Conservation (phyloP, 2,113 vertebrate species). For the Odontophorus gujanensis region DNA sequence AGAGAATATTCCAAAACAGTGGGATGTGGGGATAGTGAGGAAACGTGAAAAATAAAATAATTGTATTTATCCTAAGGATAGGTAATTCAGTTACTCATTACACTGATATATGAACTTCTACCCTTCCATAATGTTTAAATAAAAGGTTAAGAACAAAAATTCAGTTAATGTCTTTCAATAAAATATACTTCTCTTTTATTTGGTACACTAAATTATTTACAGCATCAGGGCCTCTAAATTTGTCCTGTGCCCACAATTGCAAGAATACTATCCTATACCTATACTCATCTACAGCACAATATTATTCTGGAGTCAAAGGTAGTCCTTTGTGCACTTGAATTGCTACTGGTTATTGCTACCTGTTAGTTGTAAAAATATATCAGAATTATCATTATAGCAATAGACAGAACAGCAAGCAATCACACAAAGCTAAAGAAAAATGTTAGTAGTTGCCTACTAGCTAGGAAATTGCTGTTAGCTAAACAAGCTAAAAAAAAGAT, state of each 20-base stretch:
- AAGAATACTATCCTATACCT: background rate
- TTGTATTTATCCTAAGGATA: background rate
- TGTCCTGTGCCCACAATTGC: background rate
- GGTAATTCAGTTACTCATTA: background rate
- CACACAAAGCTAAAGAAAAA: background rate
- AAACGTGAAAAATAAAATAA: background rate
- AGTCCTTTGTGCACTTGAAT: background rate
- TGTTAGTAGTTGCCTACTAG: background rate
- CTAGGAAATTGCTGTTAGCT: background rate
- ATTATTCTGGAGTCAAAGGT: background rate
- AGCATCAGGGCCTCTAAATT: background rate
- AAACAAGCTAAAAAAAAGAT: constrained; percentile 1
- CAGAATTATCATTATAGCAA: background rate
- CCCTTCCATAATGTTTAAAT: background rate
- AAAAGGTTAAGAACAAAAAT: background rate
- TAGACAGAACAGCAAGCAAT: background rate
- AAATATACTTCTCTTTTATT: background rate
- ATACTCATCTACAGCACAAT: background rate
- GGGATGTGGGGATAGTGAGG: background rate
- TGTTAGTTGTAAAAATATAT: background rate
- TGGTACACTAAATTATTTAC: background rate
- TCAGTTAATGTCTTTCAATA: background rate
- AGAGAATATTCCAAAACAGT: background rate
- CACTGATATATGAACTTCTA: background rate
- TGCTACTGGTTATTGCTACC: background rate